Evolutionary conservation across 2,797 vertebrate species (phyloP), one percentile per base, ranked within the genome.

Genomic region (Sebastes melanostomus): DNA sequence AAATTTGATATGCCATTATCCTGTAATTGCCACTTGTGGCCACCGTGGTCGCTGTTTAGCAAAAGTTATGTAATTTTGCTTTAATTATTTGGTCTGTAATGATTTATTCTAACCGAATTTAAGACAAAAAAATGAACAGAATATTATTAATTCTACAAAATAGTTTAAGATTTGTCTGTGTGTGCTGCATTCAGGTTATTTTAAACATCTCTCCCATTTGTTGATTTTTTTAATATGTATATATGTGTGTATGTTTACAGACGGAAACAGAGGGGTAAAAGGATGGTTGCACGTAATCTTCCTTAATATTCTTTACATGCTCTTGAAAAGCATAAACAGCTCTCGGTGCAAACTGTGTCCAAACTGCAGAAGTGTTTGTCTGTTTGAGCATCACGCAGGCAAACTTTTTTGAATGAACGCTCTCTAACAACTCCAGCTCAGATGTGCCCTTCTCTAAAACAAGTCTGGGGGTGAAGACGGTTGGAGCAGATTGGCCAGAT

Each of bases 401-500:
- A 59, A 69, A 80, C 59, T 36, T 62, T 61, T 66, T 27, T 42
- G 4, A 81, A 67, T 46, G 6, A 63, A 75, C 8, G 20, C 50
- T 59, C 25, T 29, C 29, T 4, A 42, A 68, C 67, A 80, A 29
- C 58, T 63, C 22, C 1, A 1, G 32, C 71, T 66, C 55, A 11
- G 27, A 66, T 7, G 67, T 72, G 78, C 59, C 76, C 65, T 82
- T 82, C 69, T 34, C 62, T 55, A 13, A 60, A 77, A 58, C 24
- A 27, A 61, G 54, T 54, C 54, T 0, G 10, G 3, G n/a, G 50
- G 68, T 79, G 66, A 52, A 25, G 52, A 25, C 5, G 9, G 20
- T n/a, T 1, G 72, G 56, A 8, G 65, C 77, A 24, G 62, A 78
- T 30, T 68, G 75, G 20, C 77, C 25, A 42, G 63, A 75, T 78